phyloP scores from a whole-genome alignment of 2,797 vertebrate genomes.

The Intellagama lesueurii region DNA sequence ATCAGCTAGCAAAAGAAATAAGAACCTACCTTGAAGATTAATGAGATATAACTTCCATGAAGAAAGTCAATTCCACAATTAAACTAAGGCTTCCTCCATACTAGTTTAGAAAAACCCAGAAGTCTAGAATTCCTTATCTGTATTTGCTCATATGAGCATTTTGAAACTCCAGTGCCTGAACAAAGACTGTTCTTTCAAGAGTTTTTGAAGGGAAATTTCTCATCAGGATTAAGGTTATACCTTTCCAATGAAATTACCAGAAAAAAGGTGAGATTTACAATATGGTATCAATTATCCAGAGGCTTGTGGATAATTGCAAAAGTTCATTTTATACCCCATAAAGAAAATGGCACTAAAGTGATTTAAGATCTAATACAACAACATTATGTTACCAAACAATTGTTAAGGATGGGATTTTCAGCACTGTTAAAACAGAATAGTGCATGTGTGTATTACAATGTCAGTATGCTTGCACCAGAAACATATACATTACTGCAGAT shows the following conservation, averaged over 20 bases:
- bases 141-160: slow-evolving; percentile 20
- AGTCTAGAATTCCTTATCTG: background rate
- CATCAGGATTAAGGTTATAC: slow-evolving; percentile 15
- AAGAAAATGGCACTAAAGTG: slow-evolving; percentile 54
- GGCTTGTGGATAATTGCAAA: background rate
- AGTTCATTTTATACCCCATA: slow-evolving; percentile 42
- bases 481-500: background rate
- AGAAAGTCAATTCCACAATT: background rate
- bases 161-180: slow-evolving; percentile 18
- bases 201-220: slow-evolving; percentile 33
- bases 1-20: background rate
- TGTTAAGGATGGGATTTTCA: background rate
- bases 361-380: slow-evolving; percentile 19
- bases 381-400: background rate
- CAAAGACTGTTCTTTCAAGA: slow-evolving; percentile 34
- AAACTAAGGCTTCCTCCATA: background rate
- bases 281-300: background rate
- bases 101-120: background rate
- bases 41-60: background rate
- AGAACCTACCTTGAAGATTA: background rate
- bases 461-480: background rate
- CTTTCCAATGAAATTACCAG: background rate
- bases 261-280: background rate
- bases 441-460: background rate
- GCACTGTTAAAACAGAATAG: slow-evolving; percentile 55